phyloP scores from a whole-genome alignment of 1,140 invertebrate genomes.

The Drosophila mauritiana region DNA sequence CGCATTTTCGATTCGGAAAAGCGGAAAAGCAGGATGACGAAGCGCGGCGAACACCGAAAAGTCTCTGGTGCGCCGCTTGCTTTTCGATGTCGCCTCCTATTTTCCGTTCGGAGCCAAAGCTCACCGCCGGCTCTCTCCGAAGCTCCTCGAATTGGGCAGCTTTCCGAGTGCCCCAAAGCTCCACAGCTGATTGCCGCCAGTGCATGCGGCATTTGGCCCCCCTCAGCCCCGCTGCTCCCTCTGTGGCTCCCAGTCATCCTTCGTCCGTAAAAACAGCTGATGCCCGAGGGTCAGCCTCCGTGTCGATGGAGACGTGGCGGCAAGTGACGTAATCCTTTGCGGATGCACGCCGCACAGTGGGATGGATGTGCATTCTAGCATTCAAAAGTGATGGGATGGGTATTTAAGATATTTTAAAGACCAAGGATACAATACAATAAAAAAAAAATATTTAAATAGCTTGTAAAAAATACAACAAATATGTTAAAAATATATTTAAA shows the following conservation, averaged over 20 bases:
- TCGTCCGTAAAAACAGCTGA: constrained; percentile 56
- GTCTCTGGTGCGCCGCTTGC: constrained; percentile 66
- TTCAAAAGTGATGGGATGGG: background rate
- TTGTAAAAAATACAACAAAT: too few species aligned
- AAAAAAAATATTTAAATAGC: too few species aligned
- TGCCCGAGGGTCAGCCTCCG: constrained; percentile 39
- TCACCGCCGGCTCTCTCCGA: constrained; percentile 32
- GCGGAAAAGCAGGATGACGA: constrained; percentile 48
- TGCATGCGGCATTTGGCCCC: constrained; percentile 31
- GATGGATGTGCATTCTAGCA: background rate
- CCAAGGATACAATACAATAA: too few species aligned
- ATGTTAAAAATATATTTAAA: too few species aligned
- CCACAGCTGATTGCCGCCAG: constrained; percentile 34
- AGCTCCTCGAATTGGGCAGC: constrained; percentile 29
- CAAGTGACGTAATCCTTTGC: constrained; percentile 68
- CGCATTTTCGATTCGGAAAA: constrained; percentile 51
- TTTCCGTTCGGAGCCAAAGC: constrained; percentile 61
- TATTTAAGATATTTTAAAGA: background rate
- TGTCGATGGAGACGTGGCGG: constrained; percentile 58
- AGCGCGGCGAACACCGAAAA: constrained; percentile 30
- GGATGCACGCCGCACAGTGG: constrained; percentile 30
- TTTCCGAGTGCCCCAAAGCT: constrained; percentile 47
- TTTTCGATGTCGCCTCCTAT: constrained; percentile 59
- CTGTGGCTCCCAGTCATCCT: constrained; percentile 5
- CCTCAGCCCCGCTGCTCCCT: background rate